A percentile compares a stretch with the other conserved stretches of the same genome.
phyloP scores from a whole-genome alignment of 2,797 vertebrate species.

The Enteromius thamalakanensis region DNA sequence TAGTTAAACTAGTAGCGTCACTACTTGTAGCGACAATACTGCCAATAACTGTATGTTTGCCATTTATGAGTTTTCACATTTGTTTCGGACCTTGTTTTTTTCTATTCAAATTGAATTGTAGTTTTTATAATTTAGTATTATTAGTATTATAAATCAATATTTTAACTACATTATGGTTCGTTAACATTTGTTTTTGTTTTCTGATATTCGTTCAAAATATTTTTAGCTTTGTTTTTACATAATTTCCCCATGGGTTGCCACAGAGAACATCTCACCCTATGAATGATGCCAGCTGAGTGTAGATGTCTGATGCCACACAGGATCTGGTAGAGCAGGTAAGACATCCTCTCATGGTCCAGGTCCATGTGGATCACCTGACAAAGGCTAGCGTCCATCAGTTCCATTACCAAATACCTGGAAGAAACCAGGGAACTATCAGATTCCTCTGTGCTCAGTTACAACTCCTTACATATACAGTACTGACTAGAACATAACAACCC shows the following conservation, averaged over 20 bases:
- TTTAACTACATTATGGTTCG: background rate
- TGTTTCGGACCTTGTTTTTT: background rate
- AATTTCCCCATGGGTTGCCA: background rate
- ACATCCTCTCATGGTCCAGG: constrained; percentile 97
- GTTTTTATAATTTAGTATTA: background rate
- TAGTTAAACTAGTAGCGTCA: too few relatives aligned
- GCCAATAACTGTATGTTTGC: background rate
- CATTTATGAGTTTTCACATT: background rate
- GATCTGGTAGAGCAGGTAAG: constrained; percentile 97
- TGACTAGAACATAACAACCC: background rate
- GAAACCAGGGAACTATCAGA: background rate
- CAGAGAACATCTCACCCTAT: constrained; percentile 82
- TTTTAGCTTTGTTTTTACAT: background rate
- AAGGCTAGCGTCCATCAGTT: constrained; percentile 96
- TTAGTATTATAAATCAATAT: too few relatives aligned
- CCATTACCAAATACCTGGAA: constrained; percentile 94
- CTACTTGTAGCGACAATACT: too few relatives aligned
- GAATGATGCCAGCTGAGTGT: constrained; percentile 96
- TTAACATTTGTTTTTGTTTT: background rate
- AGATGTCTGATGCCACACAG: constrained; percentile 96
- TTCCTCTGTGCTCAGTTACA: background rate
- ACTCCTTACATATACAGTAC: background rate
- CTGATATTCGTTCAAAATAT: background rate
- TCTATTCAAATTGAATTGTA: background rate
- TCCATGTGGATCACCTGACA: constrained; percentile 99